Base-by-base conservation (phyloP, 2,113 vertebrate genomes). In the Nothoprocta perdicaria region DNA sequence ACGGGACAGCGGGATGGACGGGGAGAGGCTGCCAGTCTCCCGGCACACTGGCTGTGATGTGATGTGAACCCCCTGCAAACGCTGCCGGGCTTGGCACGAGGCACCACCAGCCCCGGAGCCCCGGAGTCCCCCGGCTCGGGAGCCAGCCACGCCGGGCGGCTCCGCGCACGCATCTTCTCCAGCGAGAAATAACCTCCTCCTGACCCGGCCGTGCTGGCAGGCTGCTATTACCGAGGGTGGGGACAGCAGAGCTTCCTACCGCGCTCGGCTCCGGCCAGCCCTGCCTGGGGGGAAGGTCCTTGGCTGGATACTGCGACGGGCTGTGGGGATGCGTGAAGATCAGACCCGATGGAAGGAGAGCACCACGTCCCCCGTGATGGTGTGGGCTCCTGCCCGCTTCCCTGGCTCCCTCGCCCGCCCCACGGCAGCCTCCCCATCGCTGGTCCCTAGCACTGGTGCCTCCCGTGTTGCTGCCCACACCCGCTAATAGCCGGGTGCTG, bases 291-390 rank as follows among this genome's bases (percentile, higher is more conserved):
- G 35, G 61, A 67, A 81, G 41, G 35, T 79, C 66, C 24, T 72
- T 0, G 0, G 8, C 2, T 0, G 0, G 31, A 84, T 6, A 7
- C 48, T 12, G 6, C 0, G 0, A 65, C 7, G 68, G 18, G 48
- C 10, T 63, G 2, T 6, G 3, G 60, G 40, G 35, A 2, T 4
- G 38, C 0, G 0, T 10, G 33, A 88, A 58, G 27, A 12, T 23
- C 38, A 71, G 68, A 86, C 73, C 53, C 45, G 17, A 38, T 17
- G 12, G 73, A 88, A 52, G n/a, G 14, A 41, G 31, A 26, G 16
- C 61, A 43, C 23, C 73, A 50, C 4, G 0, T 75, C 68, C 40
- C 40, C 24, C 58, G 3, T 40, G 29, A 40, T 0, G 0, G 16
- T 46, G 38, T 10, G 15, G 27, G 9, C 27, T 92, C 50, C 57